Evolutionary conservation across 2,797 vertebrate species (phyloP).

Genomic region (Choloepus didactylus): DNA sequence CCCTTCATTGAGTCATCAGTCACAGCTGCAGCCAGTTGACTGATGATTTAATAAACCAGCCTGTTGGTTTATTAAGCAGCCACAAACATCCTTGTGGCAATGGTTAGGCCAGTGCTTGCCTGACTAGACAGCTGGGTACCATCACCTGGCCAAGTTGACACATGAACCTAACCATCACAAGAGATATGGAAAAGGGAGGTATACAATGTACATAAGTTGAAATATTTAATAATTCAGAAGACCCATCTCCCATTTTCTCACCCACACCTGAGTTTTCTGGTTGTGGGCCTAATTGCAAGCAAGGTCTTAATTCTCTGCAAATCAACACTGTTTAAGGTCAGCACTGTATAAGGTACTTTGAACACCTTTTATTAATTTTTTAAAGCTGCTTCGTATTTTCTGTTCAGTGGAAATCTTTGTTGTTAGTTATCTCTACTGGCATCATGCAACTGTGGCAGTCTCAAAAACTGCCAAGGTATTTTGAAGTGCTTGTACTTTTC

Average conservation of each 20-base stretch:
- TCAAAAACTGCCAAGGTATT: constrained; percentile 26
- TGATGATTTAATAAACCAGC: no score
- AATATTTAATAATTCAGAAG: background rate
- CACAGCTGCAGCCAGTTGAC: no score
- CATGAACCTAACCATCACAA: no score
- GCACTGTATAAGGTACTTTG: background rate
- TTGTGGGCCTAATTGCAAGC: background rate
- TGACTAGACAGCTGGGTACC: no score
- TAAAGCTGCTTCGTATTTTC: background rate
- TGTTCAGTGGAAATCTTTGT: background rate
- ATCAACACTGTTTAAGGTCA: background rate
- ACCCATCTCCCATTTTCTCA: background rate
- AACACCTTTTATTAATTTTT: background rate
- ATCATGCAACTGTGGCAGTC: background rate
- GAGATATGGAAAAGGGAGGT: background rate
- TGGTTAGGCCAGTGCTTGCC: no score
- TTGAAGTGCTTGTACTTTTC: constrained; percentile 18
- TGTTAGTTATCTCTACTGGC: background rate
- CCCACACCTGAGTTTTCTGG: background rate
- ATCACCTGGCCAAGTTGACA: no score
- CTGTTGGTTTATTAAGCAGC: no score
- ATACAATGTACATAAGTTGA: background rate
- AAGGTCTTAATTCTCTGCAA: background rate
- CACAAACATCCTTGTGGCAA: no score
- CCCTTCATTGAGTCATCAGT: no score